Conservation (phyloP, 2,797 vertebrate genomes). For the Dryobates pubescens region DNA sequence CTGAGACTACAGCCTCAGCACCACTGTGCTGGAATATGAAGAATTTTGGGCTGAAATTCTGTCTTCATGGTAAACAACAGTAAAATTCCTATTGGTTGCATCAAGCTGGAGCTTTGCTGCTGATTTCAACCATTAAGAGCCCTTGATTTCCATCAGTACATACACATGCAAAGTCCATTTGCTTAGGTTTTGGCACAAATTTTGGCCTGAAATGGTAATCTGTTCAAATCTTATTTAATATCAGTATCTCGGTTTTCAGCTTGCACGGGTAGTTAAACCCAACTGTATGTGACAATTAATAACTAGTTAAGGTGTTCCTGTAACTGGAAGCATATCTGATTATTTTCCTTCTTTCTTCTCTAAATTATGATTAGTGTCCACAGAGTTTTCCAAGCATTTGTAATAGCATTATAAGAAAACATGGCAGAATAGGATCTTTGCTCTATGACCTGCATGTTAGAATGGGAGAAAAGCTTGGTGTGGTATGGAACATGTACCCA, state of each 20-base stretch:
- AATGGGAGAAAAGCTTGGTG: background rate
- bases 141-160: background rate
- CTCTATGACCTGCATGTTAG: background rate
- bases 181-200: background rate
- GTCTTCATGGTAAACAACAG: background rate
- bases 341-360: background rate
- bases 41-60: background rate
- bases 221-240: background rate
- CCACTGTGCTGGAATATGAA: background rate
- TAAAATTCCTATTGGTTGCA: conserved; percentile 4
- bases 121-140: background rate
- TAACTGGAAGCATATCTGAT: background rate
- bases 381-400: background rate
- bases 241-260: background rate
- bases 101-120: background rate
- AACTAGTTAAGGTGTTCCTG: background rate
- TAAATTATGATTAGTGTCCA: background rate
- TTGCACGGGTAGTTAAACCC: background rate
- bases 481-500: background rate
- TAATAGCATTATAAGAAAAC: background rate
- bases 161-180: background rate
- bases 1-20: background rate
- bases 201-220: conserved; percentile 2
- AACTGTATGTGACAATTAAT: background rate
- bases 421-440: background rate